Base-by-base conservation (phyloP, 2,797 vertebrate genomes). In the Hafferia zeledoni region DNA sequence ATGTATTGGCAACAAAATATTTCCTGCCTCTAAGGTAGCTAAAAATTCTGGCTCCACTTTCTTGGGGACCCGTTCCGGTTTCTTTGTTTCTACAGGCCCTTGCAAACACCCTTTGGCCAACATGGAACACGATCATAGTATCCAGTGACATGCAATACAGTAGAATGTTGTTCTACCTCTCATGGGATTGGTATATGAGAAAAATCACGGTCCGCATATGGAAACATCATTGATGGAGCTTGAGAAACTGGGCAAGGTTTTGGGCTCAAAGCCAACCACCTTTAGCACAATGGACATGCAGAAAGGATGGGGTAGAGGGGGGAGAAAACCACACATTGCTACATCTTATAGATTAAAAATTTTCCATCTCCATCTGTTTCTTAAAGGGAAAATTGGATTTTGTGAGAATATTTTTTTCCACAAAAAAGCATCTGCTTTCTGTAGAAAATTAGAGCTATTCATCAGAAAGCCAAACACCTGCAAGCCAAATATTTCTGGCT, bases 381-480 rank as follows among this genome's bases (percentile, higher is more conserved):
- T 96, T 87, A 91, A 81, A 92, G 71, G 53, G 65, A 91, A 95
- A 85, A 81, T 41, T 91, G 68, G 35, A 84, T 77, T 93, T 94
- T 93, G 31, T 80, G 50, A 61, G 43, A 72, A n/a, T 65, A 44
- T 44, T 65, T 92, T 84, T 84, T 83, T 63, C 63, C 46, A 49
- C 28, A 41, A 85, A 83, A 77, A 83, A 67, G 18, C 60, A 57
- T 90, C 49, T 81, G 35, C 74, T 80, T 77, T 87, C 83, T 80
- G 64, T 87, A 90, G 87, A 83, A 95, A 93, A 93, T 92, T 55
- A 93, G 68, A 87, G 46, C 61, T 92, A 71, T 94, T 96, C 50
- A 91, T 90, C 71, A 93, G 79, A 81, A 80, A 94, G 69, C 61
- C 78, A 89, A 91, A 83, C 92, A 93, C 89, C 89, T 95, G 89